Evolutionary conservation across 1,140 invertebrate species (phyloP).

Genomic region (Lineus longissimus): DNA sequence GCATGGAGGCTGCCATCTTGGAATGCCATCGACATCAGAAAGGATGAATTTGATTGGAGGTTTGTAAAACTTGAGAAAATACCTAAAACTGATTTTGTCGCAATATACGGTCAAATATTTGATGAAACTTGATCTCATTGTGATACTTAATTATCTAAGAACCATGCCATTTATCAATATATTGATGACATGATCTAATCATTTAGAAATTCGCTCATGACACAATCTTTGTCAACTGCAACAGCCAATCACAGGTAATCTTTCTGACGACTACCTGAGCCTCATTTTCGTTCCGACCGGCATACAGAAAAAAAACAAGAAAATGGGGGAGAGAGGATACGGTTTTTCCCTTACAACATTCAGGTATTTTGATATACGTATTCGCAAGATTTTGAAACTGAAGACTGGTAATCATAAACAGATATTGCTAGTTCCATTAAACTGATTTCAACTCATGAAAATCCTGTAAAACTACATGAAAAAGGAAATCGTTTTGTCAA

Average conservation of each 20-base stretch:
- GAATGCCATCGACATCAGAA: background rate
- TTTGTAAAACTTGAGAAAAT: background rate
- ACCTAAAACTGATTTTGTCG: background rate
- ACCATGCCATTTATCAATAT: too few species aligned
- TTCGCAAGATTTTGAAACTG: background rate
- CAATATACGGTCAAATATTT: background rate
- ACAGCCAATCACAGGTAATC: too few species aligned
- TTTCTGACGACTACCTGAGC: too few species aligned
- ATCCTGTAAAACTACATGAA: background rate
- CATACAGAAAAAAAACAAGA: too few species aligned
- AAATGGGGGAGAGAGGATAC: conserved; percentile 63
- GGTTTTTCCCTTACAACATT: conserved; percentile 98
- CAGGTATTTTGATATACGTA: conserved; percentile 65
- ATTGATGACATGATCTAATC: too few species aligned
- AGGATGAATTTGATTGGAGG: background rate
- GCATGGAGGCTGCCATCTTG: conserved; percentile 6
- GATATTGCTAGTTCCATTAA: background rate
- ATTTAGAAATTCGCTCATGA: too few species aligned
- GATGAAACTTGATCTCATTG: background rate
- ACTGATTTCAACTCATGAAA: background rate
- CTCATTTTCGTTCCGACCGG: too few species aligned
- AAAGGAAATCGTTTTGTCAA: background rate
- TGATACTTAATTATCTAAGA: too few species aligned
- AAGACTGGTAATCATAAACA: background rate
- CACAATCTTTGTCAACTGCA: too few species aligned